Evolutionary conservation across 2,888 invertebrate genomes (phyloP).

Genomic region (Tetragnatha montana): DNA sequence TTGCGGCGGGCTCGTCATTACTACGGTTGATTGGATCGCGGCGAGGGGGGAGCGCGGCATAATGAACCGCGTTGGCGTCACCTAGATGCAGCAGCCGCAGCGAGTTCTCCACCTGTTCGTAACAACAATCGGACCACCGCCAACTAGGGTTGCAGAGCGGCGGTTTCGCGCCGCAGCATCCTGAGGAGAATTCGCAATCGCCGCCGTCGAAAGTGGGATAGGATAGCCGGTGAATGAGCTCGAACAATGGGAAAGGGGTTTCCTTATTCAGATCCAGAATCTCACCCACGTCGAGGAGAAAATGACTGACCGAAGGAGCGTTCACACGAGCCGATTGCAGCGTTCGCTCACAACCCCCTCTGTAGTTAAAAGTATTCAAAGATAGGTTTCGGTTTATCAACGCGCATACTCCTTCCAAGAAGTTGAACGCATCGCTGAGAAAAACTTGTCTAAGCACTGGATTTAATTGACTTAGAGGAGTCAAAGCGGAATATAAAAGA

Average conservation of each 20-base stretch:
- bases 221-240: neutral
- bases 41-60: slow-evolving; percentile 50
- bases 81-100: slow-evolving; percentile 44
- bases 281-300: neutral
- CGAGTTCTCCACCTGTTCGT: slow-evolving; percentile 40
- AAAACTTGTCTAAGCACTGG: too few relatives aligned
- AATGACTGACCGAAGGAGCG: too few relatives aligned
- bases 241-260: neutral
- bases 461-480: too few relatives aligned
- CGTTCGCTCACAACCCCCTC: too few relatives aligned
- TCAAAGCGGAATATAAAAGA: too few relatives aligned
- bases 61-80: slow-evolving; percentile 66
- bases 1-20: slow-evolving; percentile 64
- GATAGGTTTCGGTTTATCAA: too few relatives aligned
- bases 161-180: slow-evolving; percentile 19
- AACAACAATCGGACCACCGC: slow-evolving; percentile 33
- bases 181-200: neutral
- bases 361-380: too few relatives aligned
- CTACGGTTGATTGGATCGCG: slow-evolving; percentile 63
- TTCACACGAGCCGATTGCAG: too few relatives aligned
- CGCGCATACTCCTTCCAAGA: too few relatives aligned
- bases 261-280: neutral
- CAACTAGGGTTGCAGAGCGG: slow-evolving; percentile 49
- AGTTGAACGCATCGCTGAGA: too few relatives aligned
- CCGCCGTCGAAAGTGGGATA: slow-evolving; percentile 2